A percentile compares a stretch with the other conserved stretches of the same genome.
Evolutionary conservation across 1,140 invertebrate genomes (phyloP).

Genomic region (Tetragonula clypearis): DNA sequence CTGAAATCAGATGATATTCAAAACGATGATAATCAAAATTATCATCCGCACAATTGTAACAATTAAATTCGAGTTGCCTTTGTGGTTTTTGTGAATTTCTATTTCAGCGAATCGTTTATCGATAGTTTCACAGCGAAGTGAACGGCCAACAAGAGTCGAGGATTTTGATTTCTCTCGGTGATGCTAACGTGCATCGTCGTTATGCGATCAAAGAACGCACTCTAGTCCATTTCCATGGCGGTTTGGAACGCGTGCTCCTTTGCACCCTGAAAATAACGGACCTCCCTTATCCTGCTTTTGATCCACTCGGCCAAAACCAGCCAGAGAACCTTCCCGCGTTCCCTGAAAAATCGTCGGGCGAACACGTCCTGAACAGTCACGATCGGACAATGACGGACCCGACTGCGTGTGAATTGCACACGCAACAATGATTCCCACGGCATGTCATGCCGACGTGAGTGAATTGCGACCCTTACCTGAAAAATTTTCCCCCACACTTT

Average conservation of each 20-base stretch:
- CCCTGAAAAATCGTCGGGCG: slow-evolving; percentile 55
- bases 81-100: not conserved
- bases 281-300: slow-evolving; percentile 53
- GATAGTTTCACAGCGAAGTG: not conserved
- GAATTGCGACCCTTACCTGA: slow-evolving; percentile 58
- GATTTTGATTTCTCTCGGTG: not conserved
- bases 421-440: slow-evolving; percentile 64
- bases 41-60: not conserved
- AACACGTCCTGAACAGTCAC: slow-evolving; percentile 55
- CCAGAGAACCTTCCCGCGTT: slow-evolving; percentile 61
- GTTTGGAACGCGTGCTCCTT: slow-evolving; percentile 22
- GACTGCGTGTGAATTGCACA: slow-evolving; percentile 38
- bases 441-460: slow-evolving; percentile 61
- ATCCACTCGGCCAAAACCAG: slow-evolving; percentile 58
- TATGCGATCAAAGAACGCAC: not conserved
- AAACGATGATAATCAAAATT: not conserved
- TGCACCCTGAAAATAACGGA: slow-evolving; percentile 41
- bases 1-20: not conserved
- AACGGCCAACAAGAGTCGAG: slow-evolving; percentile 3
- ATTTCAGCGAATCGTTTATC: slow-evolving; percentile 28
- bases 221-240: slow-evolving; percentile 15
- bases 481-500: not conserved
- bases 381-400: slow-evolving; percentile 52
- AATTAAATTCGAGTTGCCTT: not conserved
- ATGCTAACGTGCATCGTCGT: not conserved